Conservation (phyloP, 2,888 invertebrate species). For the Apamea sordens region DNA sequence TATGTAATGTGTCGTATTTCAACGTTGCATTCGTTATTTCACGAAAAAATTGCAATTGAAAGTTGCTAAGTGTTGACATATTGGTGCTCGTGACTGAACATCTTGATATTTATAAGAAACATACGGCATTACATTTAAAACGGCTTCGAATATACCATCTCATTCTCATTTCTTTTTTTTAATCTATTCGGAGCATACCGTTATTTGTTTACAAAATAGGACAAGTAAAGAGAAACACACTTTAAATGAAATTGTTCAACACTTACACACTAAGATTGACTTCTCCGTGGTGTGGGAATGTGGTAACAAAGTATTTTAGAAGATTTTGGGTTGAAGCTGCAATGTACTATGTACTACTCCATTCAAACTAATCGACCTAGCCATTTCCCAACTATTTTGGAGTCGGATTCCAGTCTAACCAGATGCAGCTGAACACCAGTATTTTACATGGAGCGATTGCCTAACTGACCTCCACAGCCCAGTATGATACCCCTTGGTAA, state of each 20-base stretch:
- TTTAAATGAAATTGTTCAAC: slow-evolving; percentile 75
- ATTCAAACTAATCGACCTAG: not conserved
- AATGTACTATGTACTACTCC: slow-evolving; percentile 32
- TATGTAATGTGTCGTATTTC: no score
- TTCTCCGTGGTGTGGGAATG: slow-evolving; percentile 58
- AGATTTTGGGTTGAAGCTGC: not conserved
- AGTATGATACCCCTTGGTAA: not conserved
- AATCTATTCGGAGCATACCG: not conserved
- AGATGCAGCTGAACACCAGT: not conserved
- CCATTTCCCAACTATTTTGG: not conserved
- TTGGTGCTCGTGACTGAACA: no score
- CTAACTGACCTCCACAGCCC: not conserved
- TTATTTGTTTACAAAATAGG: slow-evolving; percentile 26
- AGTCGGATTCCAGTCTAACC: not conserved
- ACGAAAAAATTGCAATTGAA: no score
- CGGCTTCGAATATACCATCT: not conserved
- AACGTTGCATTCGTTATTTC: no score
- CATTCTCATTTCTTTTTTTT: no score
- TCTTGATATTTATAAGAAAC: not conserved
- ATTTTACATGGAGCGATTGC: not conserved
- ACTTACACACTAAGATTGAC: slow-evolving; percentile 70
- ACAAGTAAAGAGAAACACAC: slow-evolving; percentile 11
- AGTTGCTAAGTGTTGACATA: no score
- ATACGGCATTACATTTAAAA: not conserved
- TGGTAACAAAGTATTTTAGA: slow-evolving; percentile 51